Evolutionary conservation across 2,113 vertebrate genomes (phyloP).

Genomic region (Phasianus colchicus): DNA sequence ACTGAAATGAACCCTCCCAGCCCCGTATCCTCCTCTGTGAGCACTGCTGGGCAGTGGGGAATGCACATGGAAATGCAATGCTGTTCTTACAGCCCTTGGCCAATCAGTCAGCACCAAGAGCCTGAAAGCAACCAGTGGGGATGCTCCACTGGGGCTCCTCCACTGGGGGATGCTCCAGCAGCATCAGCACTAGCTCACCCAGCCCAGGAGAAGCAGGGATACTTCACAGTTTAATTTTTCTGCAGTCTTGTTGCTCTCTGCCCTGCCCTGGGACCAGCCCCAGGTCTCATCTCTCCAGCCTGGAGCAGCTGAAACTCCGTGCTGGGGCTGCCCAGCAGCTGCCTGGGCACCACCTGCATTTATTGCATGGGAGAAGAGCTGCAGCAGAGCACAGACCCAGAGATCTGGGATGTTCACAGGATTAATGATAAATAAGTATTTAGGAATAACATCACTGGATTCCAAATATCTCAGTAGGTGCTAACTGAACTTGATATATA

Average conservation of each 20-base stretch:
- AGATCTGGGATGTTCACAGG: background rate
- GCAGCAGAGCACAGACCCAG: background rate
- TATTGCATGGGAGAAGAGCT: background rate
- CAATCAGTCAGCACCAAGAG: background rate
- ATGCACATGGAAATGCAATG: background rate
- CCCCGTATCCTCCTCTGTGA: fast-evolving
- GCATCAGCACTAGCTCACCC: too few relatives aligned
- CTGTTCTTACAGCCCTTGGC: background rate
- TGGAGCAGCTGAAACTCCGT: too few relatives aligned
- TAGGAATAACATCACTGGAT: background rate
- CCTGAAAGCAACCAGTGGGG: background rate
- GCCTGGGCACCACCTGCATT: background rate
- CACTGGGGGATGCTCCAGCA: too few relatives aligned
- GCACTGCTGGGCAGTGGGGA: background rate
- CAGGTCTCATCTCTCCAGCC: background rate
- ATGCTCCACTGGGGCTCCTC: background rate
- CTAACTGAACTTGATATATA: background rate
- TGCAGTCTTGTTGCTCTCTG: background rate
- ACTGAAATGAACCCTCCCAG: fast-evolving
- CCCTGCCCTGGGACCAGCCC: background rate
- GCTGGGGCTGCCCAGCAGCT: background rate
- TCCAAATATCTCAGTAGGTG: background rate
- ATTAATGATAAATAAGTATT: background rate
- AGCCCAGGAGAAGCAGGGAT: background rate
- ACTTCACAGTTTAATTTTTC: background rate